These are phyloP conservation scores for Leptestheria dahalacensis DNA, from an alignment of 1,140 invertebrate species.

Conservation along the genomic window DNA sequence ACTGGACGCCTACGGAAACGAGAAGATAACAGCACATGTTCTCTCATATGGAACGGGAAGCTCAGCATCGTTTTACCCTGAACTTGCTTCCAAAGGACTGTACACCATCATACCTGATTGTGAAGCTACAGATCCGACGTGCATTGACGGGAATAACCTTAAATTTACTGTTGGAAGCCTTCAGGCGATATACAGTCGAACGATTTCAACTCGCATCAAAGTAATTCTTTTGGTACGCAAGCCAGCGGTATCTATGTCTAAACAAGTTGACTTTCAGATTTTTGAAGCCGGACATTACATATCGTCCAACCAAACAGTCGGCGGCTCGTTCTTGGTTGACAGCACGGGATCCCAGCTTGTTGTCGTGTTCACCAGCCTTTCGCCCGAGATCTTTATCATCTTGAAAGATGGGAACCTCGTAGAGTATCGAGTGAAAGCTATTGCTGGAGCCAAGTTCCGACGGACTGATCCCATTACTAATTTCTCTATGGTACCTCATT, in stretches of 20 bases:
- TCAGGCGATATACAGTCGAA: background rate
- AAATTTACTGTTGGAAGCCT: background rate
- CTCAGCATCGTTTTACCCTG: background rate
- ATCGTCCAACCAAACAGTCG: background rate
- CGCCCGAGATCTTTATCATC: background rate
- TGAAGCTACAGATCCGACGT: background rate
- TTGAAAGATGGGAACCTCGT: background rate
- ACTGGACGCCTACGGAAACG: background rate
- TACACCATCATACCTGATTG: background rate
- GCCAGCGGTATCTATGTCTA: background rate
- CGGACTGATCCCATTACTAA: background rate
- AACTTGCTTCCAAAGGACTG: background rate
- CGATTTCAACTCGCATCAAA: background rate
- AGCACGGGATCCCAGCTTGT: background rate
- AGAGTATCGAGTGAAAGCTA: background rate
- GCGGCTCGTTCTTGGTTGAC: background rate
- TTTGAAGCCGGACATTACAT: background rate
- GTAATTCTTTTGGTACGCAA: no score
- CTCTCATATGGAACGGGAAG: background rate
- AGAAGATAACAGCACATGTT: background rate
- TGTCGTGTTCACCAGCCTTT: background rate
- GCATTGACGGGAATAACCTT: background rate
- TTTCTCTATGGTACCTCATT: background rate
- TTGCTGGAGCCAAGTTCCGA: background rate
- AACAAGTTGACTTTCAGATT: background rate